These are phyloP conservation scores for Paracyclopina nana DNA, from an alignment of 1,140 invertebrate species.

Conservation along the genomic window DNA sequence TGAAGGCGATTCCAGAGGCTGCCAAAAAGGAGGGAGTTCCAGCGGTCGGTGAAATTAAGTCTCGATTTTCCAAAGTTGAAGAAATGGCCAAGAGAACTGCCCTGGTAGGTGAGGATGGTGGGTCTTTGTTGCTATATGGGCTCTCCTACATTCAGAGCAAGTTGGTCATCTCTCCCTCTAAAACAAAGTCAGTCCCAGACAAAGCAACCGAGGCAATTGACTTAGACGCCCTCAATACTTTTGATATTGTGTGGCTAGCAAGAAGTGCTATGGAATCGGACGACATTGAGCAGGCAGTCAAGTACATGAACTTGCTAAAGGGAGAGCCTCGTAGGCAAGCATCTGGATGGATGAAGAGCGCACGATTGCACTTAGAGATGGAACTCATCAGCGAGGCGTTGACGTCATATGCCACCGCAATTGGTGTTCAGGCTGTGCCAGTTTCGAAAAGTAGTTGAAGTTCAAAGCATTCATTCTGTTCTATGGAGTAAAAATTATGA, in stretches of 20 bases:
- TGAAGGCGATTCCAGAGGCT: conserved; percentile 44
- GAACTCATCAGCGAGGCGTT: conserved; percentile 66
- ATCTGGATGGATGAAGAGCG: conserved; percentile 63
- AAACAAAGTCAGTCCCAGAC: conserved; percentile 24
- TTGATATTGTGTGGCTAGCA: conserved; percentile 49
- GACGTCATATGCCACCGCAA: conserved; percentile 48
- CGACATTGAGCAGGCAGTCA: conserved; percentile 57
- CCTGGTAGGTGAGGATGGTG: conserved; percentile 53
- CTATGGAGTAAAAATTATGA: no score
- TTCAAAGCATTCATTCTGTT: no score
- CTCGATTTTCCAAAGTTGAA: conserved; percentile 56
- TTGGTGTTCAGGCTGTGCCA: conserved; percentile 21
- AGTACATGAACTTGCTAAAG: conserved; percentile 69
- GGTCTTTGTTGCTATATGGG: conserved; percentile 55
- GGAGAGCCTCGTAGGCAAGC: conserved; percentile 64
- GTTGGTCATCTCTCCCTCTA: conserved; percentile 30
- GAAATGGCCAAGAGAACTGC: conserved; percentile 41
- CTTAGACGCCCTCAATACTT: conserved; percentile 49
- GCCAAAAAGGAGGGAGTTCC: conserved; percentile 66
- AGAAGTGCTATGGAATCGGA: conserved; percentile 56
- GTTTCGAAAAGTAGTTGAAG: no score
- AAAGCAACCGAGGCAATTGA: conserved; percentile 47
- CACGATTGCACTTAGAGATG: conserved; percentile 62
- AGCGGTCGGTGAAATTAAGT: conserved; percentile 58
- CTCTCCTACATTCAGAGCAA: conserved; percentile 67